These are phyloP conservation scores for Polydrusus pterygomalis DNA, from an alignment of 2,888 invertebrate genomes.

Conservation along the genomic window DNA sequence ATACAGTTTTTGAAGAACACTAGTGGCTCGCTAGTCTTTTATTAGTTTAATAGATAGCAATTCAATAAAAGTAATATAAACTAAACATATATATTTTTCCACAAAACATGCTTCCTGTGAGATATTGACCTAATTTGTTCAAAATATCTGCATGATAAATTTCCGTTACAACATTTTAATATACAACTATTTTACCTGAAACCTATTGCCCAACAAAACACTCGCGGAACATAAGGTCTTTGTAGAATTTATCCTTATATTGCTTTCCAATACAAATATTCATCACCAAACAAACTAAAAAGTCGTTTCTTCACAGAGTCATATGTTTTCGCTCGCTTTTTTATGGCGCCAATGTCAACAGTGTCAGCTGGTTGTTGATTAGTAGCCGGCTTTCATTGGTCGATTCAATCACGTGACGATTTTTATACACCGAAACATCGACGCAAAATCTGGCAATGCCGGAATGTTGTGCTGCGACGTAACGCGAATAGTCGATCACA, in stretches of 20 bases:
- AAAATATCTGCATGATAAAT: neutral
- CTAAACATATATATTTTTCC: neutral
- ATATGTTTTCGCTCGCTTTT: constrained; percentile 38
- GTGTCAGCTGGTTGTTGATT: constrained; percentile 12
- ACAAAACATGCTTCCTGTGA: neutral
- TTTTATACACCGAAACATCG: neutral
- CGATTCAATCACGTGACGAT: neutral
- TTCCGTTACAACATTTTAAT: constrained; percentile 2
- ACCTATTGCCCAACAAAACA: neutral
- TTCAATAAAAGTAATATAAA: too few species aligned
- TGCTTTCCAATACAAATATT: neutral
- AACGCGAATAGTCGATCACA: neutral
- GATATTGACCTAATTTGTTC: neutral
- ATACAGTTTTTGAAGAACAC: neutral
- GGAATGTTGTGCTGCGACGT: neutral
- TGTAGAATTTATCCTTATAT: neutral
- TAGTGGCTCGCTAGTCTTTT: neutral
- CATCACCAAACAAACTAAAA: neutral
- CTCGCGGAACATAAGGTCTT: neutral
- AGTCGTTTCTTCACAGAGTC: constrained; percentile 19
- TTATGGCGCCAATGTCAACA: constrained; percentile 35
- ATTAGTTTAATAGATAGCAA: too few species aligned
- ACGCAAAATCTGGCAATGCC: neutral
- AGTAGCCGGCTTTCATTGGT: neutral
- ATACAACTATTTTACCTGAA: neutral